Percentiles rank a stretch among this genome's conserved stretches.
phyloP scores from a whole-genome alignment of 2,888 invertebrate genomes.

The Nomada hirtipes region DNA sequence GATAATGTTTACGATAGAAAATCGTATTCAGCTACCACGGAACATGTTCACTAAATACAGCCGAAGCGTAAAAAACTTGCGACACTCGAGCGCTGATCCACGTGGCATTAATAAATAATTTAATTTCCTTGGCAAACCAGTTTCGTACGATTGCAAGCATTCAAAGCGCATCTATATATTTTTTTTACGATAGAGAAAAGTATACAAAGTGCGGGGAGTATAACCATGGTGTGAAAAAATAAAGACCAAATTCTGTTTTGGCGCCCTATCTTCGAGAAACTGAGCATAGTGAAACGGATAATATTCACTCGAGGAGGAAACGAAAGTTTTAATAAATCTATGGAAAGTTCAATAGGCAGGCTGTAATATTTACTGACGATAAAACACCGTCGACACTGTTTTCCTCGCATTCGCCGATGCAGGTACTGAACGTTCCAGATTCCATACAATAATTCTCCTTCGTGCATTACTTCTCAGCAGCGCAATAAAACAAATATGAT shows the following conservation, averaged over 20 bases:
- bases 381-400: not conserved
- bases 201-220: too few relatives aligned
- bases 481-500: not conserved
- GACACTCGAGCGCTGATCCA: constrained; percentile 13
- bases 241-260: not conserved
- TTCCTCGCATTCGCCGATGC: not conserved
- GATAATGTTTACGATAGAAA: constrained; percentile 48
- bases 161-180: not conserved
- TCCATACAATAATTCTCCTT: not conserved
- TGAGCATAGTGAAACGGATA: not conserved
- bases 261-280: not conserved
- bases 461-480: not conserved
- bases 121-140: constrained; percentile 28
- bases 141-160: not conserved
- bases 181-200: not conserved
- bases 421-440: not conserved
- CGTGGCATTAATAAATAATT: constrained; percentile 44
- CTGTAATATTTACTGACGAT: not conserved
- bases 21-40: constrained; percentile 13
- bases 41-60: constrained; percentile 1
- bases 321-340: not conserved
- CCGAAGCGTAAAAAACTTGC: not conserved
- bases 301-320: not conserved
- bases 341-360: not conserved
- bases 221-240: not conserved